Base-by-base conservation (phyloP, 1,140 invertebrate genomes). In the Sitodiplosis mosellana region DNA sequence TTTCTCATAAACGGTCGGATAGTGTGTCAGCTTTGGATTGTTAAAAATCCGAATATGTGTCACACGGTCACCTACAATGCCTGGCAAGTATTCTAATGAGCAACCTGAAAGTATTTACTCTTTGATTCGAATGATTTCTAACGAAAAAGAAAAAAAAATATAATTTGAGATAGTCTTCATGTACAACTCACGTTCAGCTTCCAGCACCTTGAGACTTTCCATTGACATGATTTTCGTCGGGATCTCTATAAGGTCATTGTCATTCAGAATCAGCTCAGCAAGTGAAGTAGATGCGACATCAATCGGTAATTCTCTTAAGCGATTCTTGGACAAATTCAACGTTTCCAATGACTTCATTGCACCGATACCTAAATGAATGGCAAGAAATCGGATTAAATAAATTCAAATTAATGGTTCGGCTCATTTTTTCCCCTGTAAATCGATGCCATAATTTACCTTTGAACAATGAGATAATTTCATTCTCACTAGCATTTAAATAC, bases 1-100 rank as follows among this genome's bases (percentile, higher is more conserved):
- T 7, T 53, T 56, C 43, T 63, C 61, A 33, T 63, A 63, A 11
- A 60, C 50, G 52, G 62, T 59, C 17, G 61, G 61, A 50, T 63
- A 58, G 44, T 63, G 59, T 19, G 62, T 63, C 17, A 62, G 54
- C 11, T 52, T 46, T 2, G 59, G 55, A 48, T 63, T 63, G 53
- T 63, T 59, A 48, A 63, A 63, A 40, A 63, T 61, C 44, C 60
- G 56, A 42, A 63, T 55, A 49, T 61, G 59, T 41, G 57, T 59
- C 45, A 62, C 51, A 37, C 60, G 60, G 49, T 62, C 61, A 40
- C 59, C 58, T 47, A 63, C 55, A 11, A 60, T 59, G 17, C 58
- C 60, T 46, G 61, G 61, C 20, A 63, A 51, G 37, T 63, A 62
- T 18, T 60, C 18, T 36, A 63, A 54, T 46, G 54, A 41, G 19